Evolutionary conservation across 2,797 vertebrate genomes (phyloP).

Genomic region (Smutsia temminckii): DNA sequence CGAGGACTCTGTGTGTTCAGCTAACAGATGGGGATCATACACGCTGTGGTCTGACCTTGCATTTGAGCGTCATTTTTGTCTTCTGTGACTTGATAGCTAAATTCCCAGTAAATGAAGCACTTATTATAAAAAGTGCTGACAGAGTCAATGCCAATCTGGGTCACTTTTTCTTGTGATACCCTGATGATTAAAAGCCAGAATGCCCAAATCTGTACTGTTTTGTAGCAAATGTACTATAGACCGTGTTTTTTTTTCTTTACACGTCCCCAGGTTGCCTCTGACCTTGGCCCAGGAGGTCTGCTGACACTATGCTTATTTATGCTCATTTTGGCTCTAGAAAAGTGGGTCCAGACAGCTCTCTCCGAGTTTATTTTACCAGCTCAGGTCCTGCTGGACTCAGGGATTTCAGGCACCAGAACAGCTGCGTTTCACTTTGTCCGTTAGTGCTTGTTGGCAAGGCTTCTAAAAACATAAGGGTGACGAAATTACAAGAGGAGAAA

Average conservation of each 20-base stretch:
- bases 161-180: background rate
- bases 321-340: constrained; percentile 73
- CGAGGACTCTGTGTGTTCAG: constrained; percentile 14
- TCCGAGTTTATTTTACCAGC: constrained; percentile 83
- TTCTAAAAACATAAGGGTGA: constrained; percentile 79
- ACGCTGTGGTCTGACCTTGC: constrained; percentile 15
- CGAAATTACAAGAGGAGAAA: constrained; percentile 83
- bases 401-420: constrained; percentile 80
- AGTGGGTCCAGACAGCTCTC: constrained; percentile 67
- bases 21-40: background rate
- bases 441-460: constrained; percentile 78
- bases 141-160: background rate
- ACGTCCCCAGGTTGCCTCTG: constrained; percentile 40
- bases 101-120: constrained; percentile 66
- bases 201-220: background rate
- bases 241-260: background rate
- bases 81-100: constrained; percentile 48
- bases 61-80: constrained; percentile 56
- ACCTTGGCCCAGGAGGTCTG: constrained; percentile 39
- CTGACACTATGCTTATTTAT: constrained; percentile 67
- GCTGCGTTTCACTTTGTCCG: constrained; percentile 83
- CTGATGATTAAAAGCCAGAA: constrained; percentile 28
- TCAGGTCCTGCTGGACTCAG: constrained; percentile 73
- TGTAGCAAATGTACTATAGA: background rate
- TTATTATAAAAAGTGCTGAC: constrained; percentile 57